Conservation (phyloP, 2,888 invertebrate species). For the Meiosimyza decipiens region DNA sequence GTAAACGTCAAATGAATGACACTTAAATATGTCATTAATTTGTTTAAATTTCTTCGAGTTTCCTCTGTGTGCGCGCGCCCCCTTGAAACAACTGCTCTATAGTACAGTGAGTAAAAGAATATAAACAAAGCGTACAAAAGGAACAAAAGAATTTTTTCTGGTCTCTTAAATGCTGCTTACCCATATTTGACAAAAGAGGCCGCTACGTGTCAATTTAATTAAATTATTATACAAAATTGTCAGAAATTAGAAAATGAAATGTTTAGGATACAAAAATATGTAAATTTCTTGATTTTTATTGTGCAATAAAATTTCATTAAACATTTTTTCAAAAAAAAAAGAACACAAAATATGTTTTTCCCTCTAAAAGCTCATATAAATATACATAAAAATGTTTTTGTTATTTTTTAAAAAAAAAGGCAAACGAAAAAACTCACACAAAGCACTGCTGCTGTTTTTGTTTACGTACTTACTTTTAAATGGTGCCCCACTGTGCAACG, state of each 20-base stretch:
- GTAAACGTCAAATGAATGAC: conserved; percentile 3
- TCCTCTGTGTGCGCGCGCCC: background rate
- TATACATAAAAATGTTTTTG: too few species aligned
- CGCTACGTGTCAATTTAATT: background rate
- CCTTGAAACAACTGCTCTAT: too few species aligned
- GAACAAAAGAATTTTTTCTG: too few species aligned
- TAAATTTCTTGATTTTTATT: conserved; percentile 8
- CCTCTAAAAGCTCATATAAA: too few species aligned
- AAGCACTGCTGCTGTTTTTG: conserved; percentile 12
- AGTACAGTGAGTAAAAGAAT: too few species aligned
- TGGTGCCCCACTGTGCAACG: background rate
- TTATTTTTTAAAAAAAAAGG: too few species aligned
- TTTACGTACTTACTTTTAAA: background rate
- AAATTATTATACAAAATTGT: background rate
- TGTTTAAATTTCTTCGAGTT: background rate
- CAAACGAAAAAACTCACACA: background rate
- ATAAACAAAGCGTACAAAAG: too few species aligned
- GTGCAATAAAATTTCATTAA: conserved; percentile 1
- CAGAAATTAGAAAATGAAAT: too few species aligned
- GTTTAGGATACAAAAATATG: background rate
- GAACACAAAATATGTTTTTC: too few species aligned
- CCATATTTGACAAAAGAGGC: background rate
- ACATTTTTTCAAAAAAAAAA: background rate
- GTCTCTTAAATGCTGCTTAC: background rate
- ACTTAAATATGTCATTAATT: conserved; percentile 25